phyloP scores from a whole-genome alignment of 2,888 invertebrate genomes.

The Sphinx pinastri region DNA sequence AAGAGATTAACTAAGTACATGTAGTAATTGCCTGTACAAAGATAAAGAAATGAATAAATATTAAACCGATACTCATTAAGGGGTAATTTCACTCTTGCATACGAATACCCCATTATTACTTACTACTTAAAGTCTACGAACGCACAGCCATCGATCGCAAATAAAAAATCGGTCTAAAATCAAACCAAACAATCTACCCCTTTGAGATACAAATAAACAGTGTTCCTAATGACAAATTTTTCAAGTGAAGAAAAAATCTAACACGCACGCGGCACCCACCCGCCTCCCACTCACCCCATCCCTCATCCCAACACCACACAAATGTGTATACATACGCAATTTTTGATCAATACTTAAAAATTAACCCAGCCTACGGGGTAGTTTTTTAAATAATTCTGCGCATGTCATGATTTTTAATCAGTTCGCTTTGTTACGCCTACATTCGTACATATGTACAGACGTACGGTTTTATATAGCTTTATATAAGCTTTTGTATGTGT shows the following conservation, averaged over 20 bases:
- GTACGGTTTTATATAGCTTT: constrained; percentile 41
- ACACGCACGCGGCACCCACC: constrained; percentile 63
- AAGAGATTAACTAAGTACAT: not conserved
- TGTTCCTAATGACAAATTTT: constrained; percentile 74
- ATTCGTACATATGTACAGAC: constrained; percentile 34
- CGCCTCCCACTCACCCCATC: constrained; percentile 35
- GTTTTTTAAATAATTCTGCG: constrained; percentile 83
- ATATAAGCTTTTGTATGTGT: constrained; percentile 41
- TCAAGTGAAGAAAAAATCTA: constrained; percentile 71
- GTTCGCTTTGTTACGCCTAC: constrained; percentile 73
- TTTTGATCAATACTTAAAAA: constrained; percentile 85
- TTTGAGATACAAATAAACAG: constrained; percentile 34
- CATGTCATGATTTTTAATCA: constrained; percentile 84
- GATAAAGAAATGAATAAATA: not conserved
- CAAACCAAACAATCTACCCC: constrained; percentile 19
- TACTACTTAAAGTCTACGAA: not conserved
- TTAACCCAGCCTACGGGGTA: constrained; percentile 80
- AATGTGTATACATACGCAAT: constrained; percentile 73
- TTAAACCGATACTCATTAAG: not conserved
- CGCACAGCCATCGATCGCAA: not conserved
- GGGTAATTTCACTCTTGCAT: not conserved
- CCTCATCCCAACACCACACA: constrained; percentile 36
- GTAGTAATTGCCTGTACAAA: not conserved
- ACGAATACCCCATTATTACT: not conserved
- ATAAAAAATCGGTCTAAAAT: not conserved